These are phyloP conservation scores for Euplagia quadripunctaria DNA, from an alignment of 2,888 invertebrate species.

Conservation along the genomic window DNA sequence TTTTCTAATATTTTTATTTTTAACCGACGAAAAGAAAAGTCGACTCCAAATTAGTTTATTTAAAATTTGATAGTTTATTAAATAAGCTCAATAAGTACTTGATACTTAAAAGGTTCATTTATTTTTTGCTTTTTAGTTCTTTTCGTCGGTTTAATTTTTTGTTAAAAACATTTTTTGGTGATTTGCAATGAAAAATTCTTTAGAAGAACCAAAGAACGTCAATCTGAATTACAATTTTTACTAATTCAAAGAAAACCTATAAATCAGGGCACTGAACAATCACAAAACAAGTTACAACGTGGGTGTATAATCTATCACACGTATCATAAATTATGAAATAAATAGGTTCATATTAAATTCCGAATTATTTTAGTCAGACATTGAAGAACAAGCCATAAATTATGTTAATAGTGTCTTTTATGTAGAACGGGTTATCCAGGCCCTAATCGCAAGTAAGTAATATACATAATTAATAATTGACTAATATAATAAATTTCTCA, in stretches of 20 bases:
- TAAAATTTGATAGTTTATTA: too few relatives aligned
- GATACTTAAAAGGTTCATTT: too few relatives aligned
- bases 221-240: background rate
- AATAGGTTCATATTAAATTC: slow-evolving; percentile 46
- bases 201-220: background rate
- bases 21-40: too few relatives aligned
- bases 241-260: slow-evolving; percentile 27
- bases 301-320: slow-evolving; percentile 47
- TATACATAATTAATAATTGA: too few relatives aligned
- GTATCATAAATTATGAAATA: slow-evolving; percentile 46
- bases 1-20: too few relatives aligned
- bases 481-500: background rate
- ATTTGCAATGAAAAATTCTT: too few relatives aligned
- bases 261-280: slow-evolving; percentile 31
- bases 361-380: slow-evolving; percentile 22
- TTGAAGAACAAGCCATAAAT: slow-evolving; percentile 45
- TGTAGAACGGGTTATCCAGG: too few relatives aligned
- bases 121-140: too few relatives aligned
- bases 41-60: too few relatives aligned
- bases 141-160: too few relatives aligned
- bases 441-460: background rate
- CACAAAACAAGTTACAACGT: slow-evolving; percentile 33
- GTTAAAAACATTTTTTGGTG: too few relatives aligned
- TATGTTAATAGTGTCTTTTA: slow-evolving; percentile 30
- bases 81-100: too few relatives aligned